phyloP scores from a whole-genome alignment of 2,797 vertebrate genomes.

The Pterois miles region DNA sequence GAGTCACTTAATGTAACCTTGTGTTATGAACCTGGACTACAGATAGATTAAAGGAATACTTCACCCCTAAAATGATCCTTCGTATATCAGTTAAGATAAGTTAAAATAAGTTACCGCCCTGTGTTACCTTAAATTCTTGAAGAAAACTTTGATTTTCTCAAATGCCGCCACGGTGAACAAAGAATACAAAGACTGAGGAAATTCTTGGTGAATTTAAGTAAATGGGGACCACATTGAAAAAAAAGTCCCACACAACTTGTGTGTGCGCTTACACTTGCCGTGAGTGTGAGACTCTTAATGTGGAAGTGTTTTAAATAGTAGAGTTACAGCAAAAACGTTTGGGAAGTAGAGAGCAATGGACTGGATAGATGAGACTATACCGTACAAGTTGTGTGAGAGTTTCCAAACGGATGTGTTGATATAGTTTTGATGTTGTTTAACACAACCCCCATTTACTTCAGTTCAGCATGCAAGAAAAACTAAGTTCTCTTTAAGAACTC shows the following conservation, averaged over 20 bases:
- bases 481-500: rapidly evolving
- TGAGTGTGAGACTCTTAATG: background rate
- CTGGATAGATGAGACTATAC: no score
- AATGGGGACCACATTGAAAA: no score
- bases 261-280: no score
- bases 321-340: background rate
- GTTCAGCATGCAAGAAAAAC: background rate
- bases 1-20: background rate
- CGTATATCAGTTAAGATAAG: background rate
- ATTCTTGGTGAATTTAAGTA: no score
- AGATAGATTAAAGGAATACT: background rate
- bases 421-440: background rate
- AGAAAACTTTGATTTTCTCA: background rate
- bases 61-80: background rate
- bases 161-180: no score
- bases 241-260: no score
- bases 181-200: no score
- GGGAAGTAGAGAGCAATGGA: background rate
- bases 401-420: background rate
- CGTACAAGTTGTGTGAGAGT: background rate
- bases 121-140: background rate
- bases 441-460: background rate
- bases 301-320: background rate
- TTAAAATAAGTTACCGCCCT: no score
- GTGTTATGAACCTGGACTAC: background rate